These are phyloP conservation scores for Beaufortia kweichowensis DNA, from an alignment of 2,113 vertebrate species.

Conservation along the genomic window DNA sequence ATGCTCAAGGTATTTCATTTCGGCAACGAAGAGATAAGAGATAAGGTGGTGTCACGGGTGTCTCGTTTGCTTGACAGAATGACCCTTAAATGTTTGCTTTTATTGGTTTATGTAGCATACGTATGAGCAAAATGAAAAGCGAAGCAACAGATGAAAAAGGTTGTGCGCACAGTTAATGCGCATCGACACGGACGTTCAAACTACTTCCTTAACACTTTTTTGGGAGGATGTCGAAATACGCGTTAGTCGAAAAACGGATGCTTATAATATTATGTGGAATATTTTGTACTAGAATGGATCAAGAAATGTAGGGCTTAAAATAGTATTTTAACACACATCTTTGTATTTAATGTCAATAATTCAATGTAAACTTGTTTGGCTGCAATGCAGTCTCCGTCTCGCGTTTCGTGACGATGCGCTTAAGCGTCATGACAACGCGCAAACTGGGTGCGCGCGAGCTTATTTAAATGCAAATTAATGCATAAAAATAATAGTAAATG, in stretches of 20 bases:
- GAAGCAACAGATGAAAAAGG: background rate
- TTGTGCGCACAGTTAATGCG: background rate
- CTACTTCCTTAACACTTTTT: background rate
- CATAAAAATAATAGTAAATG: no score
- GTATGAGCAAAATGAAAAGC: background rate
- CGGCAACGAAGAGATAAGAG: background rate
- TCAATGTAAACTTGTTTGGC: background rate
- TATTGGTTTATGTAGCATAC: background rate
- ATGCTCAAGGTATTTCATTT: constrained; percentile 84
- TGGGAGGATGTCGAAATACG: background rate
- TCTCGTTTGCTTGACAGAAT: background rate
- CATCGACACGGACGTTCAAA: background rate
- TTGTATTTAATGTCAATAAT: background rate
- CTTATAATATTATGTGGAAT: background rate
- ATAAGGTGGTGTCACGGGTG: background rate
- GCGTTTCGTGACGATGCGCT: background rate
- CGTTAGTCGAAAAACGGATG: background rate
- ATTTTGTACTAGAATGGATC: background rate
- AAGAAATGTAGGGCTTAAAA: background rate
- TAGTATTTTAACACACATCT: background rate
- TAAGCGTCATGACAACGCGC: background rate
- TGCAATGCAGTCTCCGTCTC: background rate
- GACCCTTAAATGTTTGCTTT: background rate
- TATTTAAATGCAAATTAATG: background rate
- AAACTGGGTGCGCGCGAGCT: background rate